Evolutionary conservation across 1,140 invertebrate species (phyloP).

Genomic region (Bombus confusus): DNA sequence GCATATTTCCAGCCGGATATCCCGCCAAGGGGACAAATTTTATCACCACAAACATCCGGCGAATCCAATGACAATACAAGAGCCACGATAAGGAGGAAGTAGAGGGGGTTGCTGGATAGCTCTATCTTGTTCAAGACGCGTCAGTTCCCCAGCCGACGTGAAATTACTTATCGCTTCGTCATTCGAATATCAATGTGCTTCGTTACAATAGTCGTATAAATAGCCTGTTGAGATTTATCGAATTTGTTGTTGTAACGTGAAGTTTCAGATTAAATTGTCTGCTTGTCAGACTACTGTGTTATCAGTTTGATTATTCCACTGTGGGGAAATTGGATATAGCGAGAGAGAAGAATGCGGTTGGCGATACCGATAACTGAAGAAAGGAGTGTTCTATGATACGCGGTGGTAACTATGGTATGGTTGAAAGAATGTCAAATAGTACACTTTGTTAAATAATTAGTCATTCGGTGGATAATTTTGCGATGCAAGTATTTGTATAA

Average conservation of each 20-base stretch:
- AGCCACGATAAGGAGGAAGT: neutral
- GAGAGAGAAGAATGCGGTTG: neutral
- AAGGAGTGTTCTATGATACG: neutral
- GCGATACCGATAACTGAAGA: neutral
- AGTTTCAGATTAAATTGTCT: neutral
- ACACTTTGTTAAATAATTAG: no score
- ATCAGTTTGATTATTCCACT: neutral
- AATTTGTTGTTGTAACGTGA: no score
- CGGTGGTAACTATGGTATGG: no score
- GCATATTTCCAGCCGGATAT: constrained; percentile 16
- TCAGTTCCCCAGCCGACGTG: neutral
- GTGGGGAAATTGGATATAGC: neutral
- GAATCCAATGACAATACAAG: neutral
- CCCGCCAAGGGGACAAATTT: constrained; percentile 19
- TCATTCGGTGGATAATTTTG: no score
- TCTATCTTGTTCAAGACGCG: neutral
- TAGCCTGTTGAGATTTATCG: neutral
- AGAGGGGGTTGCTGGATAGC: neutral
- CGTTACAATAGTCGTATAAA: neutral
- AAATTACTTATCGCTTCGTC: neutral
- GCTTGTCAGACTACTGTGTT: neutral
- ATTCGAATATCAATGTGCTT: neutral
- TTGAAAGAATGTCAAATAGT: no score
- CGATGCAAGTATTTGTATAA: no score
- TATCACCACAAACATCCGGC: constrained; percentile 13